Percentiles rank a stretch among this genome's conserved stretches.
Evolutionary conservation across 1,140 invertebrate genomes (phyloP).

Genomic region (Pseudomyrmex dendroicus): DNA sequence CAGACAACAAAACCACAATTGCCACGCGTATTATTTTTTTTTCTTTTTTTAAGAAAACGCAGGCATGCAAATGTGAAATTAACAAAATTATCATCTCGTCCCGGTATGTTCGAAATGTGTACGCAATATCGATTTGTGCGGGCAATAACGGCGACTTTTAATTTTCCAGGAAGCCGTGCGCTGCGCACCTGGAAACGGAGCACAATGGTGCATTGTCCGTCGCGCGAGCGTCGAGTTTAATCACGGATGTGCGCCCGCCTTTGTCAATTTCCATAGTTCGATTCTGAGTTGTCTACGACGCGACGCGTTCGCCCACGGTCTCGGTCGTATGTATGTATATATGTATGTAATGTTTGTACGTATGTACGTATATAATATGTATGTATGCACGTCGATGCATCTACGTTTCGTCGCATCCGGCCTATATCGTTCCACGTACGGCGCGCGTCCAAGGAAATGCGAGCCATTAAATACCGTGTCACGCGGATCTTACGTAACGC

Average conservation of each 20-base stretch:
- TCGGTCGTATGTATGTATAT: constrained; percentile 28
- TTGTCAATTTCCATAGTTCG: constrained; percentile 80
- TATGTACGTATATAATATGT: no score
- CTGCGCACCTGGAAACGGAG: constrained; percentile 73
- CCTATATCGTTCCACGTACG: constrained; percentile 29
- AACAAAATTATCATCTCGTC: not conserved
- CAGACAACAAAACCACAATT: not conserved
- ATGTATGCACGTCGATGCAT: constrained; percentile 38
- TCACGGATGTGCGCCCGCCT: constrained; percentile 77
- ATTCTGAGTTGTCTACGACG: constrained; percentile 57
- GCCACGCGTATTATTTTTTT: not conserved
- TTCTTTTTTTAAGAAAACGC: not conserved
- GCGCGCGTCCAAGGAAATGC: constrained; percentile 43
- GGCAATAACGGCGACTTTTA: constrained; percentile 63
- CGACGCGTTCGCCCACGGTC: constrained; percentile 66
- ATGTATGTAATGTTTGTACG: not conserved
- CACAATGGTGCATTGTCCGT: constrained; percentile 78
- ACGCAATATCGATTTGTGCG: constrained; percentile 1
- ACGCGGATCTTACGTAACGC: constrained; percentile 50
- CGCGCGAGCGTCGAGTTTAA: constrained; percentile 75
- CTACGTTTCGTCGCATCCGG: constrained; percentile 47
- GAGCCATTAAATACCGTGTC: constrained; percentile 42
- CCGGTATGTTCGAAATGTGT: not conserved
- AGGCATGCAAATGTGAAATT: not conserved
- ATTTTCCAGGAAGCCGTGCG: constrained; percentile 71